Evolutionary conservation across 2,888 invertebrate species (phyloP).

Genomic region (Alviniconcha strummeri): DNA sequence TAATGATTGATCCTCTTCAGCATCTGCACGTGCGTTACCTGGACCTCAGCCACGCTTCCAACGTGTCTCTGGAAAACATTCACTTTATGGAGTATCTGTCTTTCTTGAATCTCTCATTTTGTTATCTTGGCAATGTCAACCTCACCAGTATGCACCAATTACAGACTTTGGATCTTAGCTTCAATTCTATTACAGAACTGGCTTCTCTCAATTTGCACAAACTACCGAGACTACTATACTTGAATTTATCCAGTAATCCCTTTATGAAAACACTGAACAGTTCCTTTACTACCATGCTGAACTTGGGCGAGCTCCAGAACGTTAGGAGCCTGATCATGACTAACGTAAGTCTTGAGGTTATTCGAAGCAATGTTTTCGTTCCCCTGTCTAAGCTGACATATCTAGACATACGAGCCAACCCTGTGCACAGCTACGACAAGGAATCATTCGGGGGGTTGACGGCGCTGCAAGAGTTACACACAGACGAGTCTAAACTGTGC

Average conservation of each 20-base stretch:
- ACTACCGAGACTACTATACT: constrained; percentile 15
- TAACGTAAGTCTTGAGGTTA: background rate
- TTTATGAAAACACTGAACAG: constrained; percentile 6
- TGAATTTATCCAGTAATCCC: constrained; percentile 26
- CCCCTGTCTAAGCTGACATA: background rate
- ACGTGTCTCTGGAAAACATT: background rate
- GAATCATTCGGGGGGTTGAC: constrained; percentile 2
- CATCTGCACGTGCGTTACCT: constrained; percentile 22
- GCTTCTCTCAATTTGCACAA: constrained; percentile 1
- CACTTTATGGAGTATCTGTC: constrained; percentile 15
- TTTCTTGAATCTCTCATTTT: constrained; percentile 16
- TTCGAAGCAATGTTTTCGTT: background rate
- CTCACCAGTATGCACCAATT: constrained; percentile 20
- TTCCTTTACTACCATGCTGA: background rate
- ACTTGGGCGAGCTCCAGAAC: background rate
- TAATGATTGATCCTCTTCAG: background rate
- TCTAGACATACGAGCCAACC: constrained; percentile 17
- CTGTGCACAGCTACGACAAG: background rate
- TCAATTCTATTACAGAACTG: constrained; percentile 11
- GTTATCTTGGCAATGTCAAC: background rate
- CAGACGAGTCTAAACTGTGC: constrained; percentile 33
- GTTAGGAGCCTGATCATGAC: constrained; percentile 9
- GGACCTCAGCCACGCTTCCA: constrained; percentile 14
- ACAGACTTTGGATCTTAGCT: constrained; percentile 31
- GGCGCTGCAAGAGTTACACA: background rate